phyloP scores from a whole-genome alignment of 2,797 vertebrate genomes.

The Molothrus ater region DNA sequence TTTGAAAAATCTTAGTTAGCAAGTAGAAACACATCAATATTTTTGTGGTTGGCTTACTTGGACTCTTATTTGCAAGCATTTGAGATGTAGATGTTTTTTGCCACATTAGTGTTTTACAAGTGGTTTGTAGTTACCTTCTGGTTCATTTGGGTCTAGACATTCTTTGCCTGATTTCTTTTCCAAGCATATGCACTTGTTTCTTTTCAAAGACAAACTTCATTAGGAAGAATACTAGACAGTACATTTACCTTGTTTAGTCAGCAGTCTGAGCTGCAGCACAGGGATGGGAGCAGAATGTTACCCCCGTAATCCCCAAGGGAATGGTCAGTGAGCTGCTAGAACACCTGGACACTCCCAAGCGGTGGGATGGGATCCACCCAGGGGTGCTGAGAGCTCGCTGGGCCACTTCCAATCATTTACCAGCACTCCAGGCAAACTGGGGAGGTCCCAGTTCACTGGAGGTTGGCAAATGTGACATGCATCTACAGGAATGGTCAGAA shows the following conservation, averaged over 20 bases:
- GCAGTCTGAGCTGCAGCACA: not conserved
- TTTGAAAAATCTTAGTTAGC: not conserved
- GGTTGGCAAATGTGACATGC: not conserved
- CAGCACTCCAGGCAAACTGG: not conserved
- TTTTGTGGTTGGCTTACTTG: not conserved
- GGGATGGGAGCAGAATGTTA: not conserved
- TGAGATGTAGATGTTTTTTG: not conserved
- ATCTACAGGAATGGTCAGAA: not conserved
- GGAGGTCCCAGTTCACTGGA: not conserved
- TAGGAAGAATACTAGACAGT: not conserved
- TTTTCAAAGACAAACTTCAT: not conserved
- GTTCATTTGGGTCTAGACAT: not conserved
- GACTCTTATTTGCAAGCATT: not conserved
- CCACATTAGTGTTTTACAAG: not conserved
- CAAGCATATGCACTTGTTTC: not conserved
- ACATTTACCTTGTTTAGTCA: not conserved
- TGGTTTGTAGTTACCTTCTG: not conserved
- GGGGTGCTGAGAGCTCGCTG: not conserved
- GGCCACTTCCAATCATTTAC: not conserved
- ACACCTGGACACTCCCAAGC: not conserved
- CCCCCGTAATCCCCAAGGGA: not conserved
- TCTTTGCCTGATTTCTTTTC: not conserved
- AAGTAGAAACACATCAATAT: not conserved
- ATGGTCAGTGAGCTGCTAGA: not conserved
- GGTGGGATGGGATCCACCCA: not conserved